Evolutionary conservation across 2,888 invertebrate genomes (phyloP).

Genomic region (Pachycephus smyrnensis): DNA sequence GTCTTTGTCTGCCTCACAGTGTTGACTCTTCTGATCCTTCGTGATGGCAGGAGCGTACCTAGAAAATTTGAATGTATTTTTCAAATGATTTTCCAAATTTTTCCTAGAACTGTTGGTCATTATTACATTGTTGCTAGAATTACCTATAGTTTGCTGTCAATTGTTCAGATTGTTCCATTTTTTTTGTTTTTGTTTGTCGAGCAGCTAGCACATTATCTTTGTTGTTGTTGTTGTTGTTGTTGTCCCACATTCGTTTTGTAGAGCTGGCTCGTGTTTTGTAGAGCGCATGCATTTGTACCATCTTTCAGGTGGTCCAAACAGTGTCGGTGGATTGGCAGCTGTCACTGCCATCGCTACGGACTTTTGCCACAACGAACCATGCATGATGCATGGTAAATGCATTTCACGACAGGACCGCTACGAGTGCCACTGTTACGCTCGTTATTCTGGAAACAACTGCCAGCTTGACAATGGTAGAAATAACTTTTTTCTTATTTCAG

Average conservation of each 20-base stretch:
- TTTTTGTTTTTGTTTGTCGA: not conserved
- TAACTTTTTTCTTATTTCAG: not conserved
- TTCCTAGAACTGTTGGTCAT: not conserved
- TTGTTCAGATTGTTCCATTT: not conserved
- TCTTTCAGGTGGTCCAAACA: constrained; percentile 57
- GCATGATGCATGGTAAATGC: constrained; percentile 86
- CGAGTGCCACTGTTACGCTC: constrained; percentile 85
- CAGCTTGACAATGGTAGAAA: constrained; percentile 76
- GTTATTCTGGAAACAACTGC: constrained; percentile 90
- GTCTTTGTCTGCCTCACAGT: not conserved
- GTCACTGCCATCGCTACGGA: constrained; percentile 68
- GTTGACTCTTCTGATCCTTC: not conserved
- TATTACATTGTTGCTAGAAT: not conserved
- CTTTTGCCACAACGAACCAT: constrained; percentile 83
- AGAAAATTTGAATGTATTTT: not conserved
- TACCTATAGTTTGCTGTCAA: not conserved
- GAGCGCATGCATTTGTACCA: constrained; percentile 49
- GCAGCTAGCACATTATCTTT: not conserved
- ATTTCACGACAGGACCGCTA: constrained; percentile 82
- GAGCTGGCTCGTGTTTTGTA: constrained; percentile 23
- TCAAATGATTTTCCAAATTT: not conserved
- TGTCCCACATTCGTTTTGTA: not conserved
- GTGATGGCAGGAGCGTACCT: not conserved
- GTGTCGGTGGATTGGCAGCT: constrained; percentile 39
- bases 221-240: not conserved